phyloP scores from a whole-genome alignment of 2,888 invertebrate genomes.

The Pollenia amentaria region DNA sequence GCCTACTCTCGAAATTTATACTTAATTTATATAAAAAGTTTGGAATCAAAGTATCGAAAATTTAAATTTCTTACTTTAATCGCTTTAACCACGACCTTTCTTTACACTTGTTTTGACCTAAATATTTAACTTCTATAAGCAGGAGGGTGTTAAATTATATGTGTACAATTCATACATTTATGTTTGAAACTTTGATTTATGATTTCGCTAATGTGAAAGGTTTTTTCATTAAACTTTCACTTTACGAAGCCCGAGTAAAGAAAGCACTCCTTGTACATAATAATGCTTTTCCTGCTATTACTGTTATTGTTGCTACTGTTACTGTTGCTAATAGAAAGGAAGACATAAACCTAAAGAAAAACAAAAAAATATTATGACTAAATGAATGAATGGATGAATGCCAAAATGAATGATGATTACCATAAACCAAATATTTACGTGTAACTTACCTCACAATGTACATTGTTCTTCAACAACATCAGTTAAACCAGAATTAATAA shows the following conservation, averaged over 20 bases:
- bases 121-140: too few species aligned
- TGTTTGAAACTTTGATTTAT: slow-evolving; percentile 77
- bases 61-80: too few species aligned
- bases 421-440: slow-evolving; percentile 40
- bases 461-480: background rate
- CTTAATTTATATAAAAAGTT: too few species aligned
- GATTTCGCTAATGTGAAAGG: slow-evolving; percentile 81
- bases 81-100: too few species aligned
- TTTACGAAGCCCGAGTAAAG: slow-evolving; percentile 34
- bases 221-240: slow-evolving; percentile 70
- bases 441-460: slow-evolving; percentile 16
- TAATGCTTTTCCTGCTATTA: too few species aligned
- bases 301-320: background rate
- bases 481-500: background rate
- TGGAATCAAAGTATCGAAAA: too few species aligned
- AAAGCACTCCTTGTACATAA: too few species aligned
- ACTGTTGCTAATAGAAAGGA: slow-evolving; percentile 23
- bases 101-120: too few species aligned
- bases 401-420: slow-evolving; percentile 25
- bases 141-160: too few species aligned
- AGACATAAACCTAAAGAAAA: background rate
- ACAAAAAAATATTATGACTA: background rate
- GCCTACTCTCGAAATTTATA: too few species aligned
- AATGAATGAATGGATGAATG: slow-evolving; percentile 1
- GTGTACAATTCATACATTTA: too few species aligned